Evolutionary conservation across 2,797 vertebrate genomes (phyloP).

Genomic region (Clamator glandarius): DNA sequence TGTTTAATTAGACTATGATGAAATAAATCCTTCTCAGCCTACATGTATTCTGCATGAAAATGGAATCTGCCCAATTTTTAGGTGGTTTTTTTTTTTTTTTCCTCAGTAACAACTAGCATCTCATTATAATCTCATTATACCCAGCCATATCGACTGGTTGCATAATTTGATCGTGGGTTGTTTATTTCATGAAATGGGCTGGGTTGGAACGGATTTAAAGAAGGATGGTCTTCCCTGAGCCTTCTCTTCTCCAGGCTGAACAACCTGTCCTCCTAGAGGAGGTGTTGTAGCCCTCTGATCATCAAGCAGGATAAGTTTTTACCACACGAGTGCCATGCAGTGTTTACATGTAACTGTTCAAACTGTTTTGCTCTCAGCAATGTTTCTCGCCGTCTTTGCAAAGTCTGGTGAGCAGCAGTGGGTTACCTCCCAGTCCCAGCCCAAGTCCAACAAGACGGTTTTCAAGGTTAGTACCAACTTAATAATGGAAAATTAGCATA

Average conservation of each 20-base stretch:
- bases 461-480: slow-evolving; percentile 74
- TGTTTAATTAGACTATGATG: neutral
- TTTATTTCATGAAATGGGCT: neutral
- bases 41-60: neutral
- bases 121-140: neutral
- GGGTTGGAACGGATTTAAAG: no score
- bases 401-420: slow-evolving; percentile 89
- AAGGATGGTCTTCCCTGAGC: no score
- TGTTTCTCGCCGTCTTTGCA: slow-evolving; percentile 92
- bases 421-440: slow-evolving; percentile 86
- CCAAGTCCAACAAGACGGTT: slow-evolving; percentile 89
- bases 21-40: neutral
- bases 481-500: rapidly evolving
- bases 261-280: no score
- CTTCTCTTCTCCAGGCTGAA: no score
- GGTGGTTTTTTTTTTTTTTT: neutral
- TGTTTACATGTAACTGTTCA: neutral
- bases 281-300: no score
- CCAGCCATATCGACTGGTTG: neutral
- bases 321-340: neutral
- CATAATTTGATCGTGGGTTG: neutral
- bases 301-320: neutral
- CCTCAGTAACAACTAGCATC: neutral
- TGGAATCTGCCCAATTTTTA: neutral
- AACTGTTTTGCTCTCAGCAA: slow-evolving; percentile 78